Evolutionary conservation across 2,113 vertebrate genomes (phyloP), one percentile per base, ranked within the genome.

Genomic region (Prinia subflava): DNA sequence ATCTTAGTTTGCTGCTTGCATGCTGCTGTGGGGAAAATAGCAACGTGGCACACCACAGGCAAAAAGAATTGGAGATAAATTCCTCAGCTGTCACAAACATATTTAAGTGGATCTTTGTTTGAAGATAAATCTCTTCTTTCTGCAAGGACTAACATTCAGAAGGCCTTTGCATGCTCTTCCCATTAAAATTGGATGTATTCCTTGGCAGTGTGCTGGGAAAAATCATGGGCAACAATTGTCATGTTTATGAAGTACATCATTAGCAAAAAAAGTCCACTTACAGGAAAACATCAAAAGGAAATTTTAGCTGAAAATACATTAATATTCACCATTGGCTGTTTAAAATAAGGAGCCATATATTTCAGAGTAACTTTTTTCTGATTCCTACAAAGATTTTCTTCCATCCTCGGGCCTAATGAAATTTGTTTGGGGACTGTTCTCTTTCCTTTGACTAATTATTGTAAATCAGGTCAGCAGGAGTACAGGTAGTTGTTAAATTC

Each of bases 41-140:
- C 97, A 85, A 52, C 88, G 97, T 95, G 95, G 96, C 95, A 94
- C 83, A 96, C 68, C 23, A 90, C 64, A 63, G 95, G 96, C 96
- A 96, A 80, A 96, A 96, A 93, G 96, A 97, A 92, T 97, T 89
- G 94, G 79, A 97, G 97, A 98, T 97, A 97, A 98, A 98, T 98
- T 97, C 96, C 76, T 97, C 91, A 96, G 96, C 96, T 97, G 96
- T 97, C 97, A 97, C 93, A 97, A 95, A 92, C 89, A 97, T 87
- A 76, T 94, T 97, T 85, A 95, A 96, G 96, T 81, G 95, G 95
- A 97, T 97, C 97, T 97, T 98, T 97, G 96, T 97, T 95, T 92
- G 94, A 96, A 96, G 97, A 97, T 97, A 98, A 98, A 97, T 89
- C 94, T 95, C 92, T 97, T 95, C 85, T 63, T 90, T 96, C 95